Percentiles rank a stretch among this genome's conserved stretches.
Conservation (phyloP, 2,888 invertebrate species). For the Luperina nickerlii region DNA sequence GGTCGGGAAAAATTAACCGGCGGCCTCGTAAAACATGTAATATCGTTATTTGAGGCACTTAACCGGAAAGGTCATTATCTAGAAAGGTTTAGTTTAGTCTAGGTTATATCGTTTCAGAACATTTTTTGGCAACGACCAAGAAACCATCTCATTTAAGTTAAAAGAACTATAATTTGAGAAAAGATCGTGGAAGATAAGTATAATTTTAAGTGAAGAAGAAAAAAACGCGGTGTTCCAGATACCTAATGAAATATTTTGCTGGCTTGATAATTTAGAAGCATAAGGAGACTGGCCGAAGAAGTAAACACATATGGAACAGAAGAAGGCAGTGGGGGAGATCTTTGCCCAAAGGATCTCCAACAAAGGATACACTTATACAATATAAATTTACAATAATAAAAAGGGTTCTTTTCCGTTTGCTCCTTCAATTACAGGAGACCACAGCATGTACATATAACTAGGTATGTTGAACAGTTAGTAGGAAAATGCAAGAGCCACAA, state of each 20-base stretch:
- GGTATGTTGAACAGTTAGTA: not conserved
- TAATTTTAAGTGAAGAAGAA: not conserved
- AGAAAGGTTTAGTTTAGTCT: constrained; percentile 30
- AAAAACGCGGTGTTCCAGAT: not conserved
- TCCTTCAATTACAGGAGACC: no score
- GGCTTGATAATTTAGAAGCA: not conserved
- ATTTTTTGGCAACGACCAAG: constrained; percentile 17
- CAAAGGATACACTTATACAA: no score
- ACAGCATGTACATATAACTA: no score
- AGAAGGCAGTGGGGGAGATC: not conserved
- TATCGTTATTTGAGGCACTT: constrained; percentile 48
- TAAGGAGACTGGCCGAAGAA: not conserved
- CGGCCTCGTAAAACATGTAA: constrained; percentile 45
- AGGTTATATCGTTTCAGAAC: not conserved
- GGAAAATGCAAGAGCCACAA: not conserved
- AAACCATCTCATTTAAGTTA: not conserved
- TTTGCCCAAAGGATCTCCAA: not conserved
- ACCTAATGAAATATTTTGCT: not conserved
- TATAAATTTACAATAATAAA: no score
- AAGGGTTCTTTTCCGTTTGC: no score
- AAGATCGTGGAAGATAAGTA: not conserved
- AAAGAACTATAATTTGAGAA: not conserved
- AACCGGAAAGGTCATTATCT: constrained; percentile 31
- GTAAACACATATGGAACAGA: not conserved
- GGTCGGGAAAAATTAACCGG: constrained; percentile 9